Conservation (phyloP, 2,113 vertebrate species). For the Esox niger region DNA sequence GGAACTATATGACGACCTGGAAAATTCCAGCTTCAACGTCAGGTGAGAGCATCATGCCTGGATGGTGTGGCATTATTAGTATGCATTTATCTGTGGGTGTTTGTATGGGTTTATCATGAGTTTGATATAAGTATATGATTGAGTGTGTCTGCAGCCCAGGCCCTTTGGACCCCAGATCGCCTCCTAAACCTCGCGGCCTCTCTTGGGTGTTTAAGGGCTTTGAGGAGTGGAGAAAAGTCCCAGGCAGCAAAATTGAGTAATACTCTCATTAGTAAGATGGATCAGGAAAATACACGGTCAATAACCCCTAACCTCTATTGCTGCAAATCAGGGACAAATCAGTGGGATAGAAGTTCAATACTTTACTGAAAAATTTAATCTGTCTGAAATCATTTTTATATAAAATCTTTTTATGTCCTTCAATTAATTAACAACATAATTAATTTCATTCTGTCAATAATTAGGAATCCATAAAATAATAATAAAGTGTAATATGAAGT, state of each 20-base stretch:
- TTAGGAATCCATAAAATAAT: too few relatives aligned
- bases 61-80: not conserved
- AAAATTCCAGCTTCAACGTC: slow-evolving; percentile 68
- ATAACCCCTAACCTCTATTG: slow-evolving; percentile 35
- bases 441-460: too few relatives aligned
- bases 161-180: slow-evolving; percentile 67
- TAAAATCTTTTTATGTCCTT: slow-evolving; percentile 4
- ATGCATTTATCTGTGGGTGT: not conserved
- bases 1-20: slow-evolving; percentile 87
- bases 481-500: too few relatives aligned
- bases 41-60: slow-evolving; percentile 64
- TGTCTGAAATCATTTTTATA: not conserved
- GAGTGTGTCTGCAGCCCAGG: not conserved
- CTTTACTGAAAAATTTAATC: not conserved
- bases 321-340: not conserved
- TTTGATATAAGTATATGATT: not conserved
- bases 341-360: not conserved
- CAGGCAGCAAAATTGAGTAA: slow-evolving; percentile 78
- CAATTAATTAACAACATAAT: slow-evolving; percentile 19
- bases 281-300: slow-evolving; percentile 43
- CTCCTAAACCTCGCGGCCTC: slow-evolving; percentile 76
- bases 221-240: slow-evolving; percentile 82
- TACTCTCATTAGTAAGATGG: slow-evolving; percentile 83
- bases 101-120: not conserved
- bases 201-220: slow-evolving; percentile 83